Conservation (phyloP, 2,888 invertebrate genomes). For the Chrysolina haemoptera region DNA sequence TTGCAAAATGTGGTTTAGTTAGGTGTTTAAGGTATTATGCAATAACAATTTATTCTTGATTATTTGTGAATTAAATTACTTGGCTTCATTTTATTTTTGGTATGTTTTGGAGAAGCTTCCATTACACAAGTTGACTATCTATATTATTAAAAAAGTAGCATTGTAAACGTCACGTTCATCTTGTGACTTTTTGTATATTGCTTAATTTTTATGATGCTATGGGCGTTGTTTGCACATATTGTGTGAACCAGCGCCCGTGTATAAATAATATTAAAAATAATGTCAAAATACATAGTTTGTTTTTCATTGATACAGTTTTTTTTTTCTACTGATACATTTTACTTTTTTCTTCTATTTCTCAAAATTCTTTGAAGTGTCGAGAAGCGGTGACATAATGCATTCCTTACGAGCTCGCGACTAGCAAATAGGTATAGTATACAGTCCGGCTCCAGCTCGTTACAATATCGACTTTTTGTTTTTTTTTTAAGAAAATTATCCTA, state of each 20-base stretch:
- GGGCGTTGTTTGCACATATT: conserved; percentile 62
- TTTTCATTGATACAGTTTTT: conserved; percentile 23
- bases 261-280: conserved; percentile 60
- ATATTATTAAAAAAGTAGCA: conserved; percentile 52
- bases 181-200: conserved; percentile 56
- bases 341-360: not conserved
- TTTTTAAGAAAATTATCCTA: too few species aligned
- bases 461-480: too few species aligned
- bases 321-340: not conserved
- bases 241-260: conserved; percentile 61
- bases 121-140: conserved; percentile 42
- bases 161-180: conserved; percentile 59
- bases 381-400: too few species aligned
- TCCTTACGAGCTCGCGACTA: too few species aligned
- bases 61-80: conserved; percentile 26
- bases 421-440: too few species aligned
- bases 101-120: conserved; percentile 56
- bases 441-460: too few species aligned
- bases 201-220: conserved; percentile 63
- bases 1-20: conserved; percentile 31
- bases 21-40: conserved; percentile 31
- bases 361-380: too few species aligned
- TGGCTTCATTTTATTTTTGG: conserved; percentile 40
- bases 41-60: conserved; percentile 29
- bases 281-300: conserved; percentile 49